Base-by-base conservation (phyloP, 1,140 invertebrate genomes). In the Brachionus sp. region DNA sequence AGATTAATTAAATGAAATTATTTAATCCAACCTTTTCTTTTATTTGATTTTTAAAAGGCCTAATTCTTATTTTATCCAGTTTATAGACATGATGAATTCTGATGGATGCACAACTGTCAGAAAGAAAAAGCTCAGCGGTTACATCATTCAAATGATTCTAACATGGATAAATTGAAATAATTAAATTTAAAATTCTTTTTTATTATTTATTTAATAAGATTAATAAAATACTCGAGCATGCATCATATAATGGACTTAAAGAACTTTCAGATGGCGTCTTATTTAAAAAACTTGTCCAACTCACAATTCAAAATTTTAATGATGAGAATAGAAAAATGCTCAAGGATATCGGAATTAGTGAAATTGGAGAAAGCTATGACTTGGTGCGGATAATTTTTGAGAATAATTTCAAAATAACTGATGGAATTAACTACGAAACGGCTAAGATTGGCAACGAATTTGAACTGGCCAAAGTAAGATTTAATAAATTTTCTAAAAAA, bases 401-500 rank as follows among this genome's bases (percentile, higher is more conserved):
- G 50, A 37, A 23, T 25, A 57, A 80, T 44, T 80, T 80, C 16
- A 57, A 80, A 39, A 80, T 80, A 80, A 39, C 23, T 12, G 57
- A 80, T 9, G 50, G 77, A 3, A 42, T 80, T 57, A 66, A 80
- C 25, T 80, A 62, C 29, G 77, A 80, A 57, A 16, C 37, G 50
- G 77, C 77, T 7, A 80, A 80, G n/a, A 42, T n/a, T 33, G 77
- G 77, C 29, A 66, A 80, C 29, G 77, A 80, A 66, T 80, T 80
- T 33, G 77, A 80, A 39, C 50, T 80, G 2, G 77, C 77, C 3
- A 80, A 70, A 39, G 66, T 70, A 16, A 25, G 33, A 39, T 39
- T 5, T 33, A 29, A 66, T n/a, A 12, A 33, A 66, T 66, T 66
- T 66, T 66, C 5, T 12, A 3, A 13, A 66, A 66, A 7, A 35